A percentile compares a stretch with the other conserved stretches of the same genome.
Conservation (phyloP, 1,140 invertebrate genomes). For the Colletes gigas region DNA sequence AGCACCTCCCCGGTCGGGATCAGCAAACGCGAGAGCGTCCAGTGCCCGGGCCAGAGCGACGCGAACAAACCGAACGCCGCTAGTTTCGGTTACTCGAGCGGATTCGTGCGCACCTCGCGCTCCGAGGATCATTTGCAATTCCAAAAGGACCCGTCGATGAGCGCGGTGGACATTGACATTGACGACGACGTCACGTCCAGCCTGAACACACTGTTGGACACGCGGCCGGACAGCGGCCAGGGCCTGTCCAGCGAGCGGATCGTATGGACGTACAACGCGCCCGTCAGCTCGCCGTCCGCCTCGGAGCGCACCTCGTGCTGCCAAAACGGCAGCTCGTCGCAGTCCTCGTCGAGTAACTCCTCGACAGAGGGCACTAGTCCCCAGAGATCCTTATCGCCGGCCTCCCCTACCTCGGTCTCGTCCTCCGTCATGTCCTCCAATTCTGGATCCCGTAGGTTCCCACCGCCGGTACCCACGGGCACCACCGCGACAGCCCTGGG, state of each 20-base stretch:
- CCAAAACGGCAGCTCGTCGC: conserved; percentile 80
- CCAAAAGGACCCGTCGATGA: conserved; percentile 88
- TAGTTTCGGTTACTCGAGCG: conserved; percentile 76
- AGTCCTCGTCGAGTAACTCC: conserved; percentile 84
- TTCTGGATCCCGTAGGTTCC: conserved; percentile 81
- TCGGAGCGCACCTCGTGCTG: conserved; percentile 79
- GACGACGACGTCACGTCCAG: conserved; percentile 96
- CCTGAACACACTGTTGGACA: conserved; percentile 93
- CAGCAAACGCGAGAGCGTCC: conserved; percentile 79
- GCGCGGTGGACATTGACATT: conserved; percentile 93
- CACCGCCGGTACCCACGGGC: conserved; percentile 57
- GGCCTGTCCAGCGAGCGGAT: conserved; percentile 85
- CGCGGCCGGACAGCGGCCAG: conserved; percentile 86
- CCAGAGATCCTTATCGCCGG: conserved; percentile 86
- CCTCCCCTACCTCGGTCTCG: conserved; percentile 91
- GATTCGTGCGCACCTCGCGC: conserved; percentile 88
- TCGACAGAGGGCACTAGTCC: conserved; percentile 85
- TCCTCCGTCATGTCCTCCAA: conserved; percentile 92
- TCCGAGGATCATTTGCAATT: conserved; percentile 93
- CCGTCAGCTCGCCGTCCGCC: conserved; percentile 81
- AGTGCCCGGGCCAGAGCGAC: conserved; percentile 53
- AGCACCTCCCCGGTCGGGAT: conserved; percentile 81
- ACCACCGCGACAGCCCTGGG: conserved; percentile 53
- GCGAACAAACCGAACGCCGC: conserved; percentile 47
- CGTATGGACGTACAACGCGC: conserved; percentile 95